phyloP scores from a whole-genome alignment of 2,888 invertebrate genomes.

The Rotaria sp. region DNA sequence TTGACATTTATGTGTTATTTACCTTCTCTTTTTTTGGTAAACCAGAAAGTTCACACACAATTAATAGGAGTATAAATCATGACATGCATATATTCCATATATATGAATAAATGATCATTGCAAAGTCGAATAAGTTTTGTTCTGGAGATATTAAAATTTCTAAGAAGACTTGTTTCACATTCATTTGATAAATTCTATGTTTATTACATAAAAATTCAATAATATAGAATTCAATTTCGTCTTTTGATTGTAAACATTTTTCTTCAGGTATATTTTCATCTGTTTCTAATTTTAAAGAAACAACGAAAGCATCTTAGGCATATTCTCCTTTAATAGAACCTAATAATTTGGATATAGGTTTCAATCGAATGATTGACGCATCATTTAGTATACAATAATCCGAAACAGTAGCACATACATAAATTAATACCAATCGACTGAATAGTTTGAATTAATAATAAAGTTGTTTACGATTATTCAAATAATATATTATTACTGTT shows the following conservation, averaged over 20 bases:
- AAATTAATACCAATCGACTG: conserved; percentile 70
- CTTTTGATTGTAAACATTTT: conserved; percentile 77
- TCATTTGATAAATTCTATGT: not conserved
- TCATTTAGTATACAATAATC: conserved; percentile 92
- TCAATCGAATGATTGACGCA: conserved; percentile 80
- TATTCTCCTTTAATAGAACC: conserved; percentile 79
- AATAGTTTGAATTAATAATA: conserved; percentile 69
- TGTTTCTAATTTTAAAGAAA: conserved; percentile 70
- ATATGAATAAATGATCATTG: too few relatives aligned
- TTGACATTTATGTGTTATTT: too few relatives aligned
- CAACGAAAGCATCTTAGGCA: conserved; percentile 79
- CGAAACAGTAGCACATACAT: conserved; percentile 92
- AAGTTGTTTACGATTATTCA: conserved; percentile 68
- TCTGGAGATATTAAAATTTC: too few relatives aligned
- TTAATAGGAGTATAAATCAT: too few relatives aligned
- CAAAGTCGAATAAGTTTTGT: too few relatives aligned
- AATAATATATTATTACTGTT: conserved; percentile 79
- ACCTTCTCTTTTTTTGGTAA: too few relatives aligned
- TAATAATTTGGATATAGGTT: conserved; percentile 89
- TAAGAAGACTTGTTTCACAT: not conserved
- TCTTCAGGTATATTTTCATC: conserved; percentile 74
- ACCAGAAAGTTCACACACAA: too few relatives aligned
- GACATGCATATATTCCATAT: too few relatives aligned
- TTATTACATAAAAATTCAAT: not conserved
- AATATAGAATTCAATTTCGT: conserved; percentile 46